Base-by-base conservation (phyloP, 1,140 invertebrate genomes). In the Sycophila sp. region DNA sequence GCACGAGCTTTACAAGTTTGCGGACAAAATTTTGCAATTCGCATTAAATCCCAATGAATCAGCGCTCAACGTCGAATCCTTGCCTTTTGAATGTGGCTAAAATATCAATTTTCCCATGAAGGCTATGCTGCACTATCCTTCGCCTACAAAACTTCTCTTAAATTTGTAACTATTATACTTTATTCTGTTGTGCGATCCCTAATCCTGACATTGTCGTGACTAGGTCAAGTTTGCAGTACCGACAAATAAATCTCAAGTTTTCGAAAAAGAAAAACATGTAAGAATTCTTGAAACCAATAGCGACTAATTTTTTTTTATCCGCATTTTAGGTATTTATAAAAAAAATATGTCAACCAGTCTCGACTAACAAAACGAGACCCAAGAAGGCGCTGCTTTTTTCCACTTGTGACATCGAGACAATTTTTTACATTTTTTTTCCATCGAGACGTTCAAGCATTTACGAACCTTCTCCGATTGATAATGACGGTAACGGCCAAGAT, bases 31-130 rank as follows among this genome's bases (percentile, higher is more conserved):
- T 62, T 62, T 62, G 38, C 34, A 42, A 42, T 45, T 60, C 58
- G 32, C 38, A 19, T 17, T 5, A 15, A 42, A 60, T 60, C 36
- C 36, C 58, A 32, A 45, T 47, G 58, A 62, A 62, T 62, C 58
- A 62, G 38, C 40, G 22, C 32, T 22, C 17, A 22, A 4, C 24
- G 10, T 26, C 30, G 1, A 26, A 62, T 58, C 10, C 34, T 58
- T 5, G 22, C 55, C 40, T 40, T 26, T 6, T 56, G 30, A 4
- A 45, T 45, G 58, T 24, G 58, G 26, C 36, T 62, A 22, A 62
- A 45, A 62, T 62, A 45, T 62, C 58, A 62, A 62, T 62, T 62
- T 59, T 62, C 58, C 38, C 15, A n/a, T 10, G 58, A 62, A 62
- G 58, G 38, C 30, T 30, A 24, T 45, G 15, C 28, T 22, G 10